Evolutionary conservation across 2,113 vertebrate genomes (phyloP).

Genomic region (Astatoreochromis straeleni): DNA sequence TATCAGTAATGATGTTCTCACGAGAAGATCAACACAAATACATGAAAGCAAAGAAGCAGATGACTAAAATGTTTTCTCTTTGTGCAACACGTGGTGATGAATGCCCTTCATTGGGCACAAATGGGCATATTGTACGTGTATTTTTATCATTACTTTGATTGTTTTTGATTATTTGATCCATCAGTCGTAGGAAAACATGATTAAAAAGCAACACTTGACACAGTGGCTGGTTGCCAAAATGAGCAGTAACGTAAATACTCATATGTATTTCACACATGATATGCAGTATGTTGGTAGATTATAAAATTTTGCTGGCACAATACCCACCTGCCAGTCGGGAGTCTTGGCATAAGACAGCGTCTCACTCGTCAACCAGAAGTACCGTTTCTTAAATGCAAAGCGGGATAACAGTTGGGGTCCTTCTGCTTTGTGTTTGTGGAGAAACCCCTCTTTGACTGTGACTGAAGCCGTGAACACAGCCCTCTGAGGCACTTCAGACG

Average conservation of each 20-base stretch:
- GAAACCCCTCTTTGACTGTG: constrained; percentile 83
- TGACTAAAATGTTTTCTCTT: constrained; percentile 22
- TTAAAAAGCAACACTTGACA: background rate
- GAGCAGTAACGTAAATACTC: background rate
- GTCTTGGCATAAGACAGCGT: constrained; percentile 79
- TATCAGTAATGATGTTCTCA: constrained; percentile 46
- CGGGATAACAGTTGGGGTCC: constrained; percentile 72
- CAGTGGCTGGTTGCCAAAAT: background rate
- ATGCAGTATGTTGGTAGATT: background rate
- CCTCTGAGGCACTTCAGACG: constrained; percentile 51
- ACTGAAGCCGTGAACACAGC: constrained; percentile 67
- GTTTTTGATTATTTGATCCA: background rate
- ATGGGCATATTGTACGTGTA: background rate
- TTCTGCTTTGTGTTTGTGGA: constrained; percentile 76
- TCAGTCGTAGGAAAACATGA: background rate
- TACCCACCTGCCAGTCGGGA: constrained; percentile 78
- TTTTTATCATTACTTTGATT: background rate
- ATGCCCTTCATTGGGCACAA: background rate
- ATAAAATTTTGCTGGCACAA: background rate
- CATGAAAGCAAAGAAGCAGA: constrained; percentile 2
- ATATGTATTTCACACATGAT: background rate
- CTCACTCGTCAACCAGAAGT: constrained; percentile 85
- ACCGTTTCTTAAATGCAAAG: constrained; percentile 88
- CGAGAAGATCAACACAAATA: constrained; percentile 30
- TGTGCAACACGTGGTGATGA: background rate